Base-by-base conservation (phyloP, 64 coral and sea anemone genomes). In the Anthopleura sola region DNA sequence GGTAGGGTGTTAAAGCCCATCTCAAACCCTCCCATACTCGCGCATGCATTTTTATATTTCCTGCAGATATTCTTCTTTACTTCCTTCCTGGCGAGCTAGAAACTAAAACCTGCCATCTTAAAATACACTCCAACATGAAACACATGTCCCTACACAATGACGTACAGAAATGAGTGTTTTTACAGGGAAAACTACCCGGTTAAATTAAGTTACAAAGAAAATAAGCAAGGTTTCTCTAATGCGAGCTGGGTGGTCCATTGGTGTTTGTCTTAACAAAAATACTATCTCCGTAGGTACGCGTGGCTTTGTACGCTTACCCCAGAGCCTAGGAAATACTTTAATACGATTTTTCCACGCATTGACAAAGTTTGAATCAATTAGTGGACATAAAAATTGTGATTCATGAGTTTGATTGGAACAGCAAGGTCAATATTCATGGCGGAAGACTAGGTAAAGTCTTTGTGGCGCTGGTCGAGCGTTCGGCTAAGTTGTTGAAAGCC, bases 1-100 rank as follows among this genome's bases (percentile, higher is more conserved):
- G 76, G 76, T 48, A 44, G 76, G 76, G 34, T 90, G 71, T 46
- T 55, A 84, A 58, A 84, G 50, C 88, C 81, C 66, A 71, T 34
- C 66, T 71, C 29, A 12, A 71, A 71, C 66, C 29, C 82, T 90
- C 88, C 69, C 48, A 53, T 4, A 16, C 75, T 91, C 58, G 60
- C 80, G 83, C 36, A 36, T 36, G 74, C 84, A 91, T 91, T 91
- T 91, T 14, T 71, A 33, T 34, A 71, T 71, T 71, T 71, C 66
- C 66, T 71, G 66, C 66, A 71, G 66, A 71, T 71, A 71, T 71
- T 71, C 66, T 71, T 71, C 66, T 71, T 71, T 49, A 85, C 84
- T 91, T 91, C 89, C 89, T 91, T 91, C 89, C 89, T 91, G 89
- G 66, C 23, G 13, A 71, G 28, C 28, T 71, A 71, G 66, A 71